Percentiles rank a stretch among this genome's conserved stretches.
Evolutionary conservation across 2,888 invertebrate species (phyloP).

Genomic region (Ormyrus pomaceus): DNA sequence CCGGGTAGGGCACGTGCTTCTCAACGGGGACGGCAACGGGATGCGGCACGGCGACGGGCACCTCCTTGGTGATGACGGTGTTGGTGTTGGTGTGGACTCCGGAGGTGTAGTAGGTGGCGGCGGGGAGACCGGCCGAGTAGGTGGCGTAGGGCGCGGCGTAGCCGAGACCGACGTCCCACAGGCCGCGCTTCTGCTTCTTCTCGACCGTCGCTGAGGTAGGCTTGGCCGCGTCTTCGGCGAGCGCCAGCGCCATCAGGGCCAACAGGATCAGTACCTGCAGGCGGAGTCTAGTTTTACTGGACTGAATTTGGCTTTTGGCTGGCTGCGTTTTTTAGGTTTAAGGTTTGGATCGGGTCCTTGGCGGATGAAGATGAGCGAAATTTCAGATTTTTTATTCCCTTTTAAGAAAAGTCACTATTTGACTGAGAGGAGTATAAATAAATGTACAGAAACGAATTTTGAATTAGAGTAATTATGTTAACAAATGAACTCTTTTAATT

Average conservation of each 20-base stretch:
- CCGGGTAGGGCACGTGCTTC: constrained; percentile 76
- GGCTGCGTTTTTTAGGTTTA: too few species aligned
- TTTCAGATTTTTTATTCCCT: too few species aligned
- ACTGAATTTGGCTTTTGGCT: not conserved
- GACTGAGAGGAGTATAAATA: too few species aligned
- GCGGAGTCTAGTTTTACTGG: not conserved
- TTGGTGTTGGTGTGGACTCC: constrained; percentile 72
- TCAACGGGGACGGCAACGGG: constrained; percentile 77
- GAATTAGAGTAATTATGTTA: too few species aligned
- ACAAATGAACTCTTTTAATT: too few species aligned
- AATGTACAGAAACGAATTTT: too few species aligned
- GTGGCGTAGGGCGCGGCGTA: constrained; percentile 56
- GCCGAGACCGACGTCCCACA: constrained; percentile 70
- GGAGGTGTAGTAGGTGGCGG: constrained; percentile 15
- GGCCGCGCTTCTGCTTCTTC: constrained; percentile 71
- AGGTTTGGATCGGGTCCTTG: too few species aligned
- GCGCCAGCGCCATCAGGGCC: constrained; percentile 73
- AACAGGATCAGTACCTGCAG: constrained; percentile 69
- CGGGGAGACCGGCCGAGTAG: not conserved
- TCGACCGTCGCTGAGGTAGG: constrained; percentile 26
- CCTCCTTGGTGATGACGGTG: constrained; percentile 76
- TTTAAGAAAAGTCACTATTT: too few species aligned
- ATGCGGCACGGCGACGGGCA: constrained; percentile 77
- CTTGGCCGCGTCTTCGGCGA: constrained; percentile 65
- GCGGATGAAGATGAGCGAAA: too few species aligned